Base-by-base conservation (phyloP, 1,140 invertebrate species). In the Dysdera silvatica region DNA sequence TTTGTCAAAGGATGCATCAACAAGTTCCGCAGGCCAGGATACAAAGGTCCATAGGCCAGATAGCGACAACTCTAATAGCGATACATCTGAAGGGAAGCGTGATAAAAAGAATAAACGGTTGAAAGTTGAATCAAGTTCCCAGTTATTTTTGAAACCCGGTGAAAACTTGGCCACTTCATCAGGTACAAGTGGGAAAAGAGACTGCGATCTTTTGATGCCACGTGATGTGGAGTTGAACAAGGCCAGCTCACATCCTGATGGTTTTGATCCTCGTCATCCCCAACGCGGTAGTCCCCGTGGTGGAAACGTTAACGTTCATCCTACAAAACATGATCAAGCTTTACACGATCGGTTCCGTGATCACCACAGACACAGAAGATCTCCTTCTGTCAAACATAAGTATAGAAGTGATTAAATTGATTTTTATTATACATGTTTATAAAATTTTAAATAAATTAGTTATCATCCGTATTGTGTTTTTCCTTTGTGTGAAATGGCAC, bases 311-410 rank as follows among this genome's bases (percentile, higher is more conserved):
- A 55, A 63, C 23, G 14, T 48, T 32, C 31, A 28, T 18, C 14
- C 52, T 40, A 43, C 29, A 20, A 28, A 48, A 40, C 52, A 63
- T 31, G 55, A 63, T 20, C 14, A 37, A 29, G 61, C 52, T n/a
- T 26, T 56, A 0, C 52, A 63, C 24, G 61, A 63, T 18, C n/a
- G 31, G 18, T 63, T 63, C 56, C 52, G 61, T 16, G 24, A 55
- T 29, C 16, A 26, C 2, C 14, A 55, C 20, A 29, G 61, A 49
- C 52, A 63, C 5, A 41, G 33, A 6, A 48, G 61, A 24, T 63
- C 61, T 7, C 61, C 61, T 6, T 63, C 61, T 49, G 52, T 63
- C 16, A 63, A 63, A 35, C 61, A 63, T 7, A 63, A 63, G 32
- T 63, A 63, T 26, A 63, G n/a, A n/a, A n/a, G n/a, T n/a, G n/a